Conservation (phyloP, 2,797 vertebrate genomes). For the Ctenochaetus hawaiiensis region DNA sequence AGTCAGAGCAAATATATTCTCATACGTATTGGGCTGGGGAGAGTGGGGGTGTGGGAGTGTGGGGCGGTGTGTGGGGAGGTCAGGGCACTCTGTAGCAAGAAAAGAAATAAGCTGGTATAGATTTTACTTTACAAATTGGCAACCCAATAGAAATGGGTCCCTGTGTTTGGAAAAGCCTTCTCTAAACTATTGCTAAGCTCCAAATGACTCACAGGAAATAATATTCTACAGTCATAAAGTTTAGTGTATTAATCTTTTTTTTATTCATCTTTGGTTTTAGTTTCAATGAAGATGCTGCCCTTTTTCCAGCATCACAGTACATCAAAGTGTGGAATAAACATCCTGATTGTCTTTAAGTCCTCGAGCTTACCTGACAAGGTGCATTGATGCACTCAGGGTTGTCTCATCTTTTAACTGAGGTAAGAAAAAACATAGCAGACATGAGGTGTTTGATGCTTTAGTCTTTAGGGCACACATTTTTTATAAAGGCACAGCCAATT, state of each 20-base stretch:
- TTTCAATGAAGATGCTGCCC: not conserved
- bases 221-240: no score
- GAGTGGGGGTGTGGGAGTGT: no score
- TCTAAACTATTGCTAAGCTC: no score
- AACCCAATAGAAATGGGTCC: no score
- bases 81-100: no score
- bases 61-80: no score
- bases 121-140: no score
- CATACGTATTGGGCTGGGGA: no score
- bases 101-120: no score
- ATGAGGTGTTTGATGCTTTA: slow-evolving; percentile 35
- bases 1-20: no score
- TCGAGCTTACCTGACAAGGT: slow-evolving; percentile 41
- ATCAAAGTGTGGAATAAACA: slow-evolving; percentile 38
- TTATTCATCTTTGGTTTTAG: not conserved
- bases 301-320: slow-evolving; percentile 15
- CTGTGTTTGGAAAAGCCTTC: no score
- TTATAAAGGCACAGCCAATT: slow-evolving; percentile 48
- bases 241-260: not conserved
- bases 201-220: no score
- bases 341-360: slow-evolving; percentile 7
- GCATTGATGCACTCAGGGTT: slow-evolving; percentile 15
- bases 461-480: slow-evolving; percentile 17
- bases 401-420: slow-evolving; percentile 33
- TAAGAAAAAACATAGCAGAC: not conserved